phyloP scores from a whole-genome alignment of 64 coral and sea anemone species.

The Platygyra sinensis region DNA sequence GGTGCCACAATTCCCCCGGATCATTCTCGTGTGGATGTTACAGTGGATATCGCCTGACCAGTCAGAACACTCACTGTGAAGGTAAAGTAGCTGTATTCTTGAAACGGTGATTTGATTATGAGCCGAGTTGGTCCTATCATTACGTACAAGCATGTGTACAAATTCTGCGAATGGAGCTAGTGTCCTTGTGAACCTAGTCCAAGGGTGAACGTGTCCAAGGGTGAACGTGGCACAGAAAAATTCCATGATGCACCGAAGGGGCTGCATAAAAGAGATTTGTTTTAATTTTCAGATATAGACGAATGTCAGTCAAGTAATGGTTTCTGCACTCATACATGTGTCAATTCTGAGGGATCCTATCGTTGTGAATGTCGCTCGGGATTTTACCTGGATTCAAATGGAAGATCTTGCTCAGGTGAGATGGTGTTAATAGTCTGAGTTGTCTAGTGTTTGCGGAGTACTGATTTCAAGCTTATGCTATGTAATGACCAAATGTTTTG shows the following conservation, averaged over 20 bases:
- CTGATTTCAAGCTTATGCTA: too few species aligned
- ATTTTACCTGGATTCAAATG: slow-evolving; percentile 35
- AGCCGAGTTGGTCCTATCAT: too few species aligned
- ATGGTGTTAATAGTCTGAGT: not conserved
- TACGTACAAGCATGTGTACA: too few species aligned
- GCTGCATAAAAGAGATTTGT: not conserved
- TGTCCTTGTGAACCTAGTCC: too few species aligned
- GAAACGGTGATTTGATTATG: too few species aligned
- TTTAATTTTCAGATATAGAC: slow-evolving; percentile 17
- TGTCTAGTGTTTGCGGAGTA: too few species aligned
- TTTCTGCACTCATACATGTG: slow-evolving; percentile 10
- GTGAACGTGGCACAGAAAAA: too few species aligned
- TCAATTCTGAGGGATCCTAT: slow-evolving; percentile 35
- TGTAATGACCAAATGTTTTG: too few species aligned
- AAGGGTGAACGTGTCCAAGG: too few species aligned
- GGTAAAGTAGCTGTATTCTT: not conserved
- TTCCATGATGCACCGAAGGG: too few species aligned
- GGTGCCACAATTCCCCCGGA: slow-evolving; percentile 4
- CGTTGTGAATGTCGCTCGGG: slow-evolving; percentile 14
- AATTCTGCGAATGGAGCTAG: too few species aligned
- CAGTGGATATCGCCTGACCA: not conserved
- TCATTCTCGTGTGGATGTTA: slow-evolving; percentile 41
- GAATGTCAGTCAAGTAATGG: slow-evolving; percentile 41
- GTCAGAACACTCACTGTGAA: not conserved
- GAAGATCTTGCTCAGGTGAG: slow-evolving; percentile 41